phyloP scores from a whole-genome alignment of 1,140 invertebrate species.

The Mesaphorura yosii region DNA sequence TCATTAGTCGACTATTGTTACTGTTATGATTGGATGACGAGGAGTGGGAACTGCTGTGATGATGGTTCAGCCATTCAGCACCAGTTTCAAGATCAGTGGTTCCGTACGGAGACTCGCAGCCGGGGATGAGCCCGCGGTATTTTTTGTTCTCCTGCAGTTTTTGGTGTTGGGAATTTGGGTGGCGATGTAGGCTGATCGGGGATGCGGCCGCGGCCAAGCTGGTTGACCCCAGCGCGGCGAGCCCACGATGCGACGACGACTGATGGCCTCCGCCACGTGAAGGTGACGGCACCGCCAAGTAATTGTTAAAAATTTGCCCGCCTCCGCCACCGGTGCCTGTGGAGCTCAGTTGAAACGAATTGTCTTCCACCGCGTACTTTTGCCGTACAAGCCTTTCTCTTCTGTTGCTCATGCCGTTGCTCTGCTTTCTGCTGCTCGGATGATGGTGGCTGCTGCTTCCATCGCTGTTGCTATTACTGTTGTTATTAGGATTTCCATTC shows the following conservation, averaged over 20 bases:
- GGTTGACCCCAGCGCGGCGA: background rate
- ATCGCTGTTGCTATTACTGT: conserved; percentile 6
- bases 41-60: no score
- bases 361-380: conserved; percentile 27
- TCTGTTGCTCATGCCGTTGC: conserved; percentile 2
- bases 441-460: background rate
- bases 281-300: conserved; percentile 26
- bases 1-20: background rate
- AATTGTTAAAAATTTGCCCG: background rate
- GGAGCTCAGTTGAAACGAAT: conserved; percentile 3
- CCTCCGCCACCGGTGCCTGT: background rate
- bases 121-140: conserved; percentile 23
- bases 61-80: background rate
- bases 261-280: conserved; percentile 7
- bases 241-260: conserved; percentile 6
- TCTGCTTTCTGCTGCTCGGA: no score
- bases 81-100: conserved; percentile 9
- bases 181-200: conserved; percentile 29
- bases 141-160: conserved; percentile 30
- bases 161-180: conserved; percentile 22
- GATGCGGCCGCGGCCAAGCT: conserved; percentile 11
- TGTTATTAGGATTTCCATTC: background rate
- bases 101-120: conserved; percentile 27
- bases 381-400: conserved; percentile 26
- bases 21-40: no score